phyloP scores from a whole-genome alignment of 2,113 vertebrate species.

The Peromyscus leucopus region DNA sequence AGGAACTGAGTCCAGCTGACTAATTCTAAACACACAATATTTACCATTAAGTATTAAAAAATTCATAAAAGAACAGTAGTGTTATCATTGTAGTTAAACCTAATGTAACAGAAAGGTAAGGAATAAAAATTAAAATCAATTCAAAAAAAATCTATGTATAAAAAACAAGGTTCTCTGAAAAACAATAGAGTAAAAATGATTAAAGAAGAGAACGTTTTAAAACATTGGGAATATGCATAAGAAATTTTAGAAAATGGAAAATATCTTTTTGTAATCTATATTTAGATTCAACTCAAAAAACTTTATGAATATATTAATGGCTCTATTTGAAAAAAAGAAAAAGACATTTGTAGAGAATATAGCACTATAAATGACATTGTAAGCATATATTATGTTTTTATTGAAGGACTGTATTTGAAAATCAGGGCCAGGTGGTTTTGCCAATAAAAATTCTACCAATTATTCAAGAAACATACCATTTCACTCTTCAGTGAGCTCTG shows the following conservation, averaged over 20 bases:
- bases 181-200: not conserved
- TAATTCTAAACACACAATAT: not conserved
- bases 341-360: constrained; percentile 13
- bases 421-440: constrained; percentile 26
- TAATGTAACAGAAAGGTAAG: not conserved
- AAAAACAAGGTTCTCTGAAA: not conserved
- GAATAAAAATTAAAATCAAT: not conserved
- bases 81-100: not conserved
- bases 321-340: constrained; percentile 32
- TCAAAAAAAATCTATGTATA: not conserved
- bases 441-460: constrained; percentile 10
- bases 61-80: not conserved
- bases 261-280: not conserved
- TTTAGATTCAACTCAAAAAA: constrained; percentile 25
- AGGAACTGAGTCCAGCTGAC: not conserved
- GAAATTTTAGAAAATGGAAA: not conserved
- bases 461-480: not conserved
- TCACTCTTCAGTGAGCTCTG: constrained; percentile 19
- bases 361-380: not conserved
- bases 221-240: not conserved
- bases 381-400: not conserved
- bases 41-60: not conserved
- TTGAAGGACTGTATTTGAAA: constrained; percentile 45
- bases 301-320: not conserved
- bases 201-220: not conserved